Percentiles rank a stretch among this genome's conserved stretches.
phyloP scores from a whole-genome alignment of 2,113 vertebrate genomes.

The Empidonax traillii region DNA sequence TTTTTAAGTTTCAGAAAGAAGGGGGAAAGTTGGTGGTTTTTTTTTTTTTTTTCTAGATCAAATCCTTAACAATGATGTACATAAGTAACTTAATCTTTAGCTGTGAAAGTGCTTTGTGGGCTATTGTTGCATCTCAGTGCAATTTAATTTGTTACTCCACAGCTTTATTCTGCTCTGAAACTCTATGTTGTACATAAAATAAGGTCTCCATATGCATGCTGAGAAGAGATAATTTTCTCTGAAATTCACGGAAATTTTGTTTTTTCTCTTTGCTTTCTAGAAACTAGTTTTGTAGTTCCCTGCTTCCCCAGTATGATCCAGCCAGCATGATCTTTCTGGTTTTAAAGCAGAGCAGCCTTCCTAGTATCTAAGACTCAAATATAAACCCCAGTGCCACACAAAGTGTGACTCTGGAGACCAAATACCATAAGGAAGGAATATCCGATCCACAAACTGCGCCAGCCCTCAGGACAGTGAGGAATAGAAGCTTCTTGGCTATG shows the following conservation, averaged over 20 bases:
- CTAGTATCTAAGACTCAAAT: neutral
- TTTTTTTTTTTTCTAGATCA: neutral
- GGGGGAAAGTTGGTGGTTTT: neutral
- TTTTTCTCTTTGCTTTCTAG: neutral
- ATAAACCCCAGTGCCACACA: neutral
- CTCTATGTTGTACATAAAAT: neutral
- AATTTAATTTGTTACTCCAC: neutral
- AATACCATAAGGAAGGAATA: conserved; percentile 98
- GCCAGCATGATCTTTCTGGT: neutral
- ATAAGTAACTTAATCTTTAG: neutral
- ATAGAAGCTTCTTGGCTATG: conserved; percentile 95
- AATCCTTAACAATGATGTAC: neutral
- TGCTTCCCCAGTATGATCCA: neutral
- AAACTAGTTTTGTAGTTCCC: neutral
- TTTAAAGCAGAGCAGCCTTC: neutral
- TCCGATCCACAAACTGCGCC: conserved; percentile 97
- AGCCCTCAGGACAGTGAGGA: conserved; percentile 90
- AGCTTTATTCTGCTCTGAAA: neutral
- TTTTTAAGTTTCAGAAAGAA: neutral
- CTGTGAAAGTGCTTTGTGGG: neutral
- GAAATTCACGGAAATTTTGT: neutral
- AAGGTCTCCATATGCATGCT: neutral
- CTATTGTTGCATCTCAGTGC: neutral
- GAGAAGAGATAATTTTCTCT: neutral
- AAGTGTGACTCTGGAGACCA: neutral